Conservation (phyloP, 2,113 vertebrate genomes). For the Mungos mungo region DNA sequence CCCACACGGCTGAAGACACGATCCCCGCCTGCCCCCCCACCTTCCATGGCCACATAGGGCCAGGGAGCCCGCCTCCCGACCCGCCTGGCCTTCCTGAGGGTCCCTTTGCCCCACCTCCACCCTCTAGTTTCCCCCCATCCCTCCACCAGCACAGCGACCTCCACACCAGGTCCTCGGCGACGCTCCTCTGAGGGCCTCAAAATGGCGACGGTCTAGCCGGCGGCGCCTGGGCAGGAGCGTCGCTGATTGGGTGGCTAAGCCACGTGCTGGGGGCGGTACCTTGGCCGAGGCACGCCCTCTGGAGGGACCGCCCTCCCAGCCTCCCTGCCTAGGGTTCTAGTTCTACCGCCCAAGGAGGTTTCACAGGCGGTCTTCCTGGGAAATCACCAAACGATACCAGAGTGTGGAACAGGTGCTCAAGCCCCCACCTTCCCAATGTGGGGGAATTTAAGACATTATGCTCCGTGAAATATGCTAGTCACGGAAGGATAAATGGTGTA, state of each 20-base stretch:
- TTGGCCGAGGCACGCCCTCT: neutral
- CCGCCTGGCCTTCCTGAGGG: neutral
- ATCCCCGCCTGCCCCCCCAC: neutral
- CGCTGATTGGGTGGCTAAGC: neutral
- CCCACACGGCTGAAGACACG: neutral
- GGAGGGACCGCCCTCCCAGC: too few species aligned
- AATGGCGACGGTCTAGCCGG: fast-evolving
- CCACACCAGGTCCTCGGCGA: too few species aligned
- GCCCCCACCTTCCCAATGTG: neutral
- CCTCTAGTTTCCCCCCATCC: neutral
- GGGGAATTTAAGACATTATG: neutral
- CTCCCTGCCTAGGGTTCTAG: too few species aligned
- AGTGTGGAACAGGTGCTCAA: neutral
- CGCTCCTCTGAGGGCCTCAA: neutral
- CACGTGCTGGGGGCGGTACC: neutral
- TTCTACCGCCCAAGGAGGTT: too few species aligned
- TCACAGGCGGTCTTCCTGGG: too few species aligned
- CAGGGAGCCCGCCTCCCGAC: fast-evolving
- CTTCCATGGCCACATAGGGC: fast-evolving
- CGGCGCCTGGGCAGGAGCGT: neutral
- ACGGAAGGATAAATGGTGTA: neutral
- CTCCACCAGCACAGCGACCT: too few species aligned
- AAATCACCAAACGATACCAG: neutral
- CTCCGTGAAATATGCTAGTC: too few species aligned
- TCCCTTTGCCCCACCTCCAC: neutral